Percentiles rank a stretch among this genome's conserved stretches.
Evolutionary conservation across 2,888 invertebrate species (phyloP).

Genomic region (Philhelius pedissequus): DNA sequence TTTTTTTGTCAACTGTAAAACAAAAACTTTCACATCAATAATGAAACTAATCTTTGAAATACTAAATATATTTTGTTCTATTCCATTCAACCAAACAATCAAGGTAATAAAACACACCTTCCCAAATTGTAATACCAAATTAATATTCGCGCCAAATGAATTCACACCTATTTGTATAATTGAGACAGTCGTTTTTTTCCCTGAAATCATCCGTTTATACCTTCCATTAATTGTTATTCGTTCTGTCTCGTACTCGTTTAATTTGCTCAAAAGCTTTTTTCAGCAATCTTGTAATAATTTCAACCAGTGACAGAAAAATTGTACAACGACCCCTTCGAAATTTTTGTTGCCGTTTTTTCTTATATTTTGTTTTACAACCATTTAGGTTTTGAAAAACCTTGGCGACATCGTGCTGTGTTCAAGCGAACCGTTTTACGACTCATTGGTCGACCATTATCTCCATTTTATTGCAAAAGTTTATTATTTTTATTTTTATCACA

Average conservation of each 20-base stretch:
- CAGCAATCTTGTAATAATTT: conserved; percentile 42
- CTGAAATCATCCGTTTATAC: conserved; percentile 25
- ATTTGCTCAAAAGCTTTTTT: conserved; percentile 48
- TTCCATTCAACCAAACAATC: too few species aligned
- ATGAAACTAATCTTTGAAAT: too few species aligned
- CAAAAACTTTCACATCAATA: too few species aligned
- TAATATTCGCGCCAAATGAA: conserved; percentile 17
- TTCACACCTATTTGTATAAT: not conserved
- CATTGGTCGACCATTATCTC: conserved; percentile 68
- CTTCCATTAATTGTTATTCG: conserved; percentile 56
- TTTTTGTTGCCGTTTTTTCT: not conserved
- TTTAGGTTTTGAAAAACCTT: conserved; percentile 40
- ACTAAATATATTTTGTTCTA: too few species aligned
- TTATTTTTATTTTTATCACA: conserved; percentile 59
- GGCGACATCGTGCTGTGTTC: conserved; percentile 64
- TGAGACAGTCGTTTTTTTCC: not conserved
- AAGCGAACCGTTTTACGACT: conserved; percentile 64
- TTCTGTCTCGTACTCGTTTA: conserved; percentile 43
- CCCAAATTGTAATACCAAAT: too few species aligned
- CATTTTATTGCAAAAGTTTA: conserved; percentile 67
- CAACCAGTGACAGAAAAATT: conserved; percentile 25
- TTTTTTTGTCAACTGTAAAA: too few species aligned
- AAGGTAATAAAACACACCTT: not conserved
- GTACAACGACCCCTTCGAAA: conserved; percentile 15
- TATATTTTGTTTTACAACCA: conserved; percentile 8